These are phyloP conservation scores for Agonopterix alstromeriana DNA, from an alignment of 2,888 invertebrate species.

Conservation along the genomic window DNA sequence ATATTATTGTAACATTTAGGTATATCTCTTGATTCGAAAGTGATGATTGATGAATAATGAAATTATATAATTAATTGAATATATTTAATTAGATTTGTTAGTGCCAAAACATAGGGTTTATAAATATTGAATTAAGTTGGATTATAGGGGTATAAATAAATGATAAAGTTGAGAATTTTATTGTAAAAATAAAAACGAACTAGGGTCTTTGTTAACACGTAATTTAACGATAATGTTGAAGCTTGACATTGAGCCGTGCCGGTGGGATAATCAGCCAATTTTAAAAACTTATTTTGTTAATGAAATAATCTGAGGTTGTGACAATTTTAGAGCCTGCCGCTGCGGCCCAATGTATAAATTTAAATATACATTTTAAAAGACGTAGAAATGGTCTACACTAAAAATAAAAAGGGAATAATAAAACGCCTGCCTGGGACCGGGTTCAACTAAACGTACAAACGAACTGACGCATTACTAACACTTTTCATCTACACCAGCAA, in stretches of 20 bases:
- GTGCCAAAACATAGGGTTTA: constrained; percentile 72
- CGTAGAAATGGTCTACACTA: constrained; percentile 49
- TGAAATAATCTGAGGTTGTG: constrained; percentile 64
- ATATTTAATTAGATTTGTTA: constrained; percentile 67
- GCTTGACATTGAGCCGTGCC: constrained; percentile 36
- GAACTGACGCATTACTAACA: constrained; percentile 27
- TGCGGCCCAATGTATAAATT: constrained; percentile 45
- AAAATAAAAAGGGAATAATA: constrained; percentile 41
- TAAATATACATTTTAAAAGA: constrained; percentile 53
- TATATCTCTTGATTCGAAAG: constrained; percentile 25
- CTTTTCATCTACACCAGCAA: constrained; percentile 22
- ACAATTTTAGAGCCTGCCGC: constrained; percentile 52
- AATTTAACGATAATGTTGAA: constrained; percentile 49
- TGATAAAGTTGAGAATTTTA: constrained; percentile 51
- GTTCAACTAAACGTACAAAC: constrained; percentile 46
- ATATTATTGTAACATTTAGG: constrained; percentile 6
- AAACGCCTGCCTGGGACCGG: constrained; percentile 63
- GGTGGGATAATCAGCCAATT: constrained; percentile 62
- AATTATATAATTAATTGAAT: constrained; percentile 39
- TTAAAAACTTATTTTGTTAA: constrained; percentile 58
- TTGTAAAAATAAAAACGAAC: constrained; percentile 70
- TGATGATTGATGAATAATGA: constrained; percentile 24
- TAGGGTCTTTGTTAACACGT: constrained; percentile 66
- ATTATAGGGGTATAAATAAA: constrained; percentile 61
- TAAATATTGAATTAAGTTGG: constrained; percentile 64